Conservation (phyloP, 2,888 invertebrate species). For the Uropetala carovei region DNA sequence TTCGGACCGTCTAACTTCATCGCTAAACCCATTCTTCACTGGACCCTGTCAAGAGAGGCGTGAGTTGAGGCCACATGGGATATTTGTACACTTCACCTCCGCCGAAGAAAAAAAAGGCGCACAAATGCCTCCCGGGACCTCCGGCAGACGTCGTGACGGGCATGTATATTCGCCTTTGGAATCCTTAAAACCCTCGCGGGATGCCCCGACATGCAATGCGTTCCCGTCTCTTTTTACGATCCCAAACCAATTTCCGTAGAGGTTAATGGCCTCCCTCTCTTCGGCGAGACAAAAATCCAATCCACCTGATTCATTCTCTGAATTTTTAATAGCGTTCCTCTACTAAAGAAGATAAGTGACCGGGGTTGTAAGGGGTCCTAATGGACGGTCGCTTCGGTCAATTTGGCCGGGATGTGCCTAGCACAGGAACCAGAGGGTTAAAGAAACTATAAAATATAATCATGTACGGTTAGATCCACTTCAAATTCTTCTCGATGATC, state of each 20-base stretch:
- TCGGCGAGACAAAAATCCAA: slow-evolving; percentile 23
- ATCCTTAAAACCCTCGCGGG: slow-evolving; percentile 15
- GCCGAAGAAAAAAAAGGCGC: neutral
- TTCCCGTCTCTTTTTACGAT: neutral
- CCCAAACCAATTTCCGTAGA: neutral
- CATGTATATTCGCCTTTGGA: slow-evolving; percentile 39
- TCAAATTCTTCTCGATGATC: no score
- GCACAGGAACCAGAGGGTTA: no score
- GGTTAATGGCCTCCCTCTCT: slow-evolving; percentile 15
- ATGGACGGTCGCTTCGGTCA: slow-evolving; percentile 30
- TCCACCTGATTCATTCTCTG: slow-evolving; percentile 56
- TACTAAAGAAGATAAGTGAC: slow-evolving; percentile 61
- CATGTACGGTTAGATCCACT: no score
- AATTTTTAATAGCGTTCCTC: slow-evolving; percentile 30
- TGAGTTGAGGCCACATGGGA: neutral
- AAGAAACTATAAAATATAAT: no score
- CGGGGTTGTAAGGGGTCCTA: neutral
- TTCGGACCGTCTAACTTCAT: neutral
- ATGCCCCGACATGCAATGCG: neutral
- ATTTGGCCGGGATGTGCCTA: neutral
- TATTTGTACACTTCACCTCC: slow-evolving; percentile 31
- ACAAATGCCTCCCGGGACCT: neutral
- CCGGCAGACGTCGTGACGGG: slow-evolving; percentile 18
- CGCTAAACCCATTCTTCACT: neutral
- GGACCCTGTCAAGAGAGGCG: no score